Conservation (phyloP, 2,888 invertebrate genomes). For the Eumacrocentrus americanus region DNA sequence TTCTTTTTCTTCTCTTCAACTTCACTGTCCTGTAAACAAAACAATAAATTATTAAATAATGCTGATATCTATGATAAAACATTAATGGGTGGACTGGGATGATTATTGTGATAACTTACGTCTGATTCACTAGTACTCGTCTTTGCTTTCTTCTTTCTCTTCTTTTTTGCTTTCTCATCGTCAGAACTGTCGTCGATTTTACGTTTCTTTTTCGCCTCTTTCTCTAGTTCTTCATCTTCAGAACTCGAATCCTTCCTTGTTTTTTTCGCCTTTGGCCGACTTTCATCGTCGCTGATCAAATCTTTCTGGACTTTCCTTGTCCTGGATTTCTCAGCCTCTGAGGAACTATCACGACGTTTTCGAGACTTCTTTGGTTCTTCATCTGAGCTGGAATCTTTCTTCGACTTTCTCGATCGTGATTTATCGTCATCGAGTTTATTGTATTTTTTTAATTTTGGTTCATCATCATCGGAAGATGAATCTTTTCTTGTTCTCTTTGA, state of each 20-base stretch:
- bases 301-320: slow-evolving; percentile 61
- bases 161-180: slow-evolving; percentile 65
- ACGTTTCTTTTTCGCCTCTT: slow-evolving; percentile 69
- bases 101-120: slow-evolving; percentile 54
- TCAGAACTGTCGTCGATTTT: slow-evolving; percentile 68
- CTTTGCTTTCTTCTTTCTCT: slow-evolving; percentile 61
- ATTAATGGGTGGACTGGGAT: no score
- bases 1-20: slow-evolving; percentile 66
- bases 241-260: slow-evolving; percentile 65
- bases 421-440: slow-evolving; percentile 60
- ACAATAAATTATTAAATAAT: slow-evolving; percentile 14
- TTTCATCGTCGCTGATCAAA: slow-evolving; percentile 55
- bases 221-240: slow-evolving; percentile 72
- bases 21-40: slow-evolving; percentile 54
- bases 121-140: slow-evolving; percentile 60
- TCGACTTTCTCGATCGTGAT: slow-evolving; percentile 44
- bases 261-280: slow-evolving; percentile 50
- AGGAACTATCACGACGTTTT: slow-evolving; percentile 68
- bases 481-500: slow-evolving; percentile 51
- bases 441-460: slow-evolving; percentile 51
- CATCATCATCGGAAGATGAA: slow-evolving; percentile 56
- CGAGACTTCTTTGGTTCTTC: slow-evolving; percentile 68
- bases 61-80: no score
- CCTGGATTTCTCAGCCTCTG: slow-evolving; percentile 66
- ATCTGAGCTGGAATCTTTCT: slow-evolving; percentile 60